A percentile compares a stretch with the other conserved stretches of the same genome.
These are phyloP conservation scores for Opisthocomus hoazin DNA, from an alignment of 2,113 vertebrate species.

Conservation along the genomic window DNA sequence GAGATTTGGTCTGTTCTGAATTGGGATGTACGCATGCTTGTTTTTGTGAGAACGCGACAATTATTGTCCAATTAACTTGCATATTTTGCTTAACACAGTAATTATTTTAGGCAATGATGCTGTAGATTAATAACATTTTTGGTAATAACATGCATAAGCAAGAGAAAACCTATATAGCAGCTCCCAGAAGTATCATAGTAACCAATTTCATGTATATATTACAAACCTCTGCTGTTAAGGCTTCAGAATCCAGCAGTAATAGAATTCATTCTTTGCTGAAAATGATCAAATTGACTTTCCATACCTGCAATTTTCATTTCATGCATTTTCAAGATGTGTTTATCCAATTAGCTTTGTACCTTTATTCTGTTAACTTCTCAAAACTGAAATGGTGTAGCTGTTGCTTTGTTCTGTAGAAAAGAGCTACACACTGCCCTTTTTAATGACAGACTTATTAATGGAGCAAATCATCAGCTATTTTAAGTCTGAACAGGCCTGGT, in stretches of 20 bases:
- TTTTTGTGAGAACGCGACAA: slow-evolving; percentile 7
- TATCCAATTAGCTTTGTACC: not conserved
- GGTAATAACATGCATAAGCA: not conserved
- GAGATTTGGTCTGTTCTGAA: slow-evolving; percentile 59
- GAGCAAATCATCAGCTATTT: not conserved
- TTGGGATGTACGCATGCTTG: not conserved
- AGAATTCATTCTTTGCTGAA: not conserved
- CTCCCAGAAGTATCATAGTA: not conserved
- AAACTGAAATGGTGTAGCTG: not conserved
- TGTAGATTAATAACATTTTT: slow-evolving; percentile 38
- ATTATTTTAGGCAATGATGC: slow-evolving; percentile 57
- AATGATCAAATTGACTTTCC: not conserved
- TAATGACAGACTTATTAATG: slow-evolving; percentile 11
- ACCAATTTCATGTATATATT: not conserved
- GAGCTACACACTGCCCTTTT: not conserved
- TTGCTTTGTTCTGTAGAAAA: not conserved
- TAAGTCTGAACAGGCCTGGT: not conserved
- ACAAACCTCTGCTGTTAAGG: not conserved
- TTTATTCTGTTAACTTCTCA: not conserved
- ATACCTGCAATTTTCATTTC: not conserved
- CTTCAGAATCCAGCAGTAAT: not conserved
- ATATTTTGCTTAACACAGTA: slow-evolving; percentile 23
- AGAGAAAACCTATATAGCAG: not conserved
- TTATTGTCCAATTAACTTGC: slow-evolving; percentile 56
- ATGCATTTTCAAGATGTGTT: not conserved